Evolutionary conservation across 2,797 vertebrate genomes (phyloP).

Genomic region (Neosilurus hyrtlii): DNA sequence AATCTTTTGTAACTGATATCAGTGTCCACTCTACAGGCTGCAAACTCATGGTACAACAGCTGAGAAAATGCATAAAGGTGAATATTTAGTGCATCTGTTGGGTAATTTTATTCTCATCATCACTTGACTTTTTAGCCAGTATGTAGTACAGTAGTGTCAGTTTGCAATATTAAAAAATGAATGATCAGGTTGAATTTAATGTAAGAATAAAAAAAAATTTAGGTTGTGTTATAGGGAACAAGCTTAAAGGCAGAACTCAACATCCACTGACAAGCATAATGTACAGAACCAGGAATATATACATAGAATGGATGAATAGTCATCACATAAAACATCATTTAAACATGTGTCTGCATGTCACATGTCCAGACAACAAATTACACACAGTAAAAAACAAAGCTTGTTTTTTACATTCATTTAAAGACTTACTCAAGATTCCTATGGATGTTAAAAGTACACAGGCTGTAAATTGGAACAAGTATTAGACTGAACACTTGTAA

Average conservation of each 20-base stretch:
- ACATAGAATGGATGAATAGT: neutral
- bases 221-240: neutral
- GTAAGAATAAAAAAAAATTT: neutral
- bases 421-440: neutral
- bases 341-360: neutral
- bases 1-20: too few species aligned
- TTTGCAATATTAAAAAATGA: neutral
- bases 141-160: slow-evolving; percentile 1
- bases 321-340: neutral
- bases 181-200: neutral
- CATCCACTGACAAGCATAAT: neutral
- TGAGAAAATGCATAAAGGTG: neutral
- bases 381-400: neutral
- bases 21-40: too few species aligned
- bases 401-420: neutral
- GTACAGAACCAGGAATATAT: neutral
- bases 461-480: neutral
- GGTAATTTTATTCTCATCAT: too few species aligned
- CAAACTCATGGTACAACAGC: neutral
- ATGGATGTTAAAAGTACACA: too few species aligned
- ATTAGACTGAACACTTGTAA: neutral
- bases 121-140: neutral
- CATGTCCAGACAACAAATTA: too few species aligned
- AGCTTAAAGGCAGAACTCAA: neutral
- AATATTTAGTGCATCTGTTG: neutral